Evolutionary conservation across 2,888 invertebrate genomes (phyloP).

Genomic region (Ormyrus labotus): DNA sequence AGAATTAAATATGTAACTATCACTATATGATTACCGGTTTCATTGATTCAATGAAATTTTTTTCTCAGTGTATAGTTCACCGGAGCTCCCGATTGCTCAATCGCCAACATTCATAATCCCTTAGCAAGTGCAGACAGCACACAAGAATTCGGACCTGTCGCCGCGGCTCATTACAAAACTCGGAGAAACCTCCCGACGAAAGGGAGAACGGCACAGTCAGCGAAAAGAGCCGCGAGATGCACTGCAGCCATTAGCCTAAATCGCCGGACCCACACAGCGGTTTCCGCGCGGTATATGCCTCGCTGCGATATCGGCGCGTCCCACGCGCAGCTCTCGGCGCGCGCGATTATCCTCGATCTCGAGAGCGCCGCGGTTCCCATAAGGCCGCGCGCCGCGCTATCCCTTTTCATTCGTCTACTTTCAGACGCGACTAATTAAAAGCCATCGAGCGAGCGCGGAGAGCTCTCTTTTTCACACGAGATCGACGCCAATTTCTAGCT

Average conservation of each 20-base stretch:
- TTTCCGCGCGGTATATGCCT: background rate
- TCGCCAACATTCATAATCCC: too few relatives aligned
- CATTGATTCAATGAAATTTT: too few relatives aligned
- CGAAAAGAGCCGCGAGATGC: background rate
- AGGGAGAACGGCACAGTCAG: background rate
- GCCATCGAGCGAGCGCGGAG: conserved; percentile 3
- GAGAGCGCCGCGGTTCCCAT: conserved; percentile 60
- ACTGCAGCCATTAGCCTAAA: conserved; percentile 27
- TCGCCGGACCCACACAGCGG: background rate
- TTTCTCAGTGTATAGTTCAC: too few relatives aligned
- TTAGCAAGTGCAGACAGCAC: too few relatives aligned
- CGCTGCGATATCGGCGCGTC: background rate
- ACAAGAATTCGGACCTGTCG: too few relatives aligned
- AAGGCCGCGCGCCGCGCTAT: conserved; percentile 25
- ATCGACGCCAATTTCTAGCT: conserved; percentile 43
- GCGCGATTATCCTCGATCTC: conserved; percentile 60
- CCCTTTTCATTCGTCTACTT: conserved; percentile 21
- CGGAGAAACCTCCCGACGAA: background rate
- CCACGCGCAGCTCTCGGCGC: conserved; percentile 35
- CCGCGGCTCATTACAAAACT: background rate
- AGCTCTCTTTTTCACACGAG: conserved; percentile 55
- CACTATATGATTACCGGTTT: too few relatives aligned
- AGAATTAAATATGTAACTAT: too few relatives aligned
- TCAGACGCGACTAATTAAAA: conserved; percentile 52
- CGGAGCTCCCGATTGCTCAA: too few relatives aligned